Conservation (phyloP, 2,113 vertebrate genomes). For the Nyctereutes procyonoides region DNA sequence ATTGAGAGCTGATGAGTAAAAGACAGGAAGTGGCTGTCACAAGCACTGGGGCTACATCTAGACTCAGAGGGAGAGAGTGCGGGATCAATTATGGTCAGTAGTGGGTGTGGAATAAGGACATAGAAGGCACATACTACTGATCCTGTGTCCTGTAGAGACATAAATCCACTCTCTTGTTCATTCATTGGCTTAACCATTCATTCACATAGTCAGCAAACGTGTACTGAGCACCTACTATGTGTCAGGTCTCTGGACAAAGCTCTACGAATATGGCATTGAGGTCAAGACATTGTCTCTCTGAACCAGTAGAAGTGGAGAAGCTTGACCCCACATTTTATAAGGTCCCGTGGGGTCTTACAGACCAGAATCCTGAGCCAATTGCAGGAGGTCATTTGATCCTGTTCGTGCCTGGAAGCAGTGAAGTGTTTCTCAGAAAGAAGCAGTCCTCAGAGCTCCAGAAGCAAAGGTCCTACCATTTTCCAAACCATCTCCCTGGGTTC, state of each 20-base stretch:
- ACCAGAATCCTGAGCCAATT: not conserved
- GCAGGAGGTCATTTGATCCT: too few relatives aligned
- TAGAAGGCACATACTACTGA: fast-evolving
- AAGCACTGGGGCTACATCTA: not conserved
- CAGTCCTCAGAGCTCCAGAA: not conserved
- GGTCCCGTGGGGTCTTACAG: too few relatives aligned
- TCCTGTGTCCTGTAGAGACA: fast-evolving
- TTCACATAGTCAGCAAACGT: not conserved
- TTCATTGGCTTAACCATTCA: not conserved
- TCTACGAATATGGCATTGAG: not conserved
- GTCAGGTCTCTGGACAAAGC: not conserved
- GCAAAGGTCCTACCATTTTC: not conserved
- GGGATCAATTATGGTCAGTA: fast-evolving
- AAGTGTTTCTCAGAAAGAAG: not conserved
- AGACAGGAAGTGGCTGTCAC: not conserved
- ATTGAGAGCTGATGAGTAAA: fast-evolving
- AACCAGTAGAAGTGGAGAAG: too few relatives aligned
- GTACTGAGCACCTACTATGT: not conserved
- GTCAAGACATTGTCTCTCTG: not conserved
- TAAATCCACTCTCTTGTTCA: not conserved
- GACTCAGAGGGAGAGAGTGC: fast-evolving
- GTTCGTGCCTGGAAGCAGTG: not conserved
- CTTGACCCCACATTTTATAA: too few relatives aligned
- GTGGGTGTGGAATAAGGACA: not conserved
- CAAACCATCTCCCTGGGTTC: not conserved